Base-by-base conservation (phyloP, 2,888 invertebrate genomes). In the Phyllotreta striolata region DNA sequence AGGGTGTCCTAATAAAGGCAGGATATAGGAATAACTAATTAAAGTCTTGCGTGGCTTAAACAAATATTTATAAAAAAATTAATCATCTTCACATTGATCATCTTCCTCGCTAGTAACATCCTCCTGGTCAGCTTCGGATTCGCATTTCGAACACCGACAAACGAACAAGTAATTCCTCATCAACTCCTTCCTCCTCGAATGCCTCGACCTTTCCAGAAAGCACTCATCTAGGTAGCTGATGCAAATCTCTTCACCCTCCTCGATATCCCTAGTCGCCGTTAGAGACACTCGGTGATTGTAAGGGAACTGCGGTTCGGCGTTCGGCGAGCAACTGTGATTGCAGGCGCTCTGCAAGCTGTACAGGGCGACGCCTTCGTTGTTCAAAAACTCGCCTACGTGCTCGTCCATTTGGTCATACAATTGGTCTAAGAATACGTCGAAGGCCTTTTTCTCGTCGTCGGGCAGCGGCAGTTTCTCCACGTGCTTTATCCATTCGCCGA, bases 141-240 rank as follows among this genome's bases (percentile, higher is more conserved):
- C 79, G 80, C 97, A 97, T 74, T 91, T 93, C 6, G 86, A 83
- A 80, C 97, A 97, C 70, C 87, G 84, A 76, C 97, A 97, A 6
- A 87, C 80, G 75, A 95, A 95, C 37, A 95, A 82, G 77, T 95
- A 95, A 80, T 92, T 90, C 66, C 91, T 89, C 40, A 89, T 90
- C 57, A 89, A 78, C 61, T 89, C 86, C 83, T 95, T 95, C 76
- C 93, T 93, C 68, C 97, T 85, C 0, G 93, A 91, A 84, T 96
- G 92, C 71, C 96, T 86, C 40, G 95, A 95, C 65, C 95, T 84
- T 65, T 87, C 86, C 66, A 92, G 79, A 54, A 88, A 86, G 77
- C 96, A 96, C 68, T 95, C 93, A 74, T 93, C 94, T 69, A 98
- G 83, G 80, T 98, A 98, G 68, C 93, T 92, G 73, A 95, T 95